phyloP scores from a whole-genome alignment of 1,140 invertebrate species.

The Antheraea pernyi region DNA sequence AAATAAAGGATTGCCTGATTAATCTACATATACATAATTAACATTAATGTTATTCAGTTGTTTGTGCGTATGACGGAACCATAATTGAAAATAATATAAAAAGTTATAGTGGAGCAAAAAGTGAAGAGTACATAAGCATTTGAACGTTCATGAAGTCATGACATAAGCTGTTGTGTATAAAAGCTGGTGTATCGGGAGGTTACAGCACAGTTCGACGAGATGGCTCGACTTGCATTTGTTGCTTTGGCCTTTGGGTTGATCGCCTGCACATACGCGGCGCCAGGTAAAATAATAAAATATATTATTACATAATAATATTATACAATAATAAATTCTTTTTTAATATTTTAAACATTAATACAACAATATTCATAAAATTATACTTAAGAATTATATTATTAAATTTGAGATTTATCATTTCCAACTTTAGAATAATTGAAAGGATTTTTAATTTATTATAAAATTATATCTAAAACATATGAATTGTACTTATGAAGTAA shows the following conservation, averaged over 20 bases:
- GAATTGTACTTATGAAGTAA: too few species aligned
- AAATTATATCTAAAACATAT: too few species aligned
- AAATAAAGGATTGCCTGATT: neutral
- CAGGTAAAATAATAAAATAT: conserved; percentile 38
- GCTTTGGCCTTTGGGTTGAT: conserved; percentile 43
- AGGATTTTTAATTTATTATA: too few species aligned
- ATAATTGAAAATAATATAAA: conserved; percentile 22
- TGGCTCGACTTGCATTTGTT: conserved; percentile 42
- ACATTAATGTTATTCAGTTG: neutral
- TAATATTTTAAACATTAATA: neutral
- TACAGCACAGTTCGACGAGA: conserved; percentile 33
- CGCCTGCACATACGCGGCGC: conserved; percentile 41
- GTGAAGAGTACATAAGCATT: conserved; percentile 44
- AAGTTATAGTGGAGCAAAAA: conserved; percentile 39
- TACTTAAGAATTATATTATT: too few species aligned
- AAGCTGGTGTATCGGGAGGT: conserved; percentile 23
- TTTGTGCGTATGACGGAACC: conserved; percentile 18
- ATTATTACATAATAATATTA: neutral
- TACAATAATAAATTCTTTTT: neutral
- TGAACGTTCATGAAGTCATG: conserved; percentile 34
- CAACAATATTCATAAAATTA: too few species aligned
- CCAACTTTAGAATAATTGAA: too few species aligned
- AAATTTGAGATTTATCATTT: too few species aligned
- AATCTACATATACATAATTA: neutral
- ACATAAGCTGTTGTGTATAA: conserved; percentile 49